These are phyloP conservation scores for Bombus turneri DNA, from an alignment of 1,140 invertebrate species.

Conservation along the genomic window DNA sequence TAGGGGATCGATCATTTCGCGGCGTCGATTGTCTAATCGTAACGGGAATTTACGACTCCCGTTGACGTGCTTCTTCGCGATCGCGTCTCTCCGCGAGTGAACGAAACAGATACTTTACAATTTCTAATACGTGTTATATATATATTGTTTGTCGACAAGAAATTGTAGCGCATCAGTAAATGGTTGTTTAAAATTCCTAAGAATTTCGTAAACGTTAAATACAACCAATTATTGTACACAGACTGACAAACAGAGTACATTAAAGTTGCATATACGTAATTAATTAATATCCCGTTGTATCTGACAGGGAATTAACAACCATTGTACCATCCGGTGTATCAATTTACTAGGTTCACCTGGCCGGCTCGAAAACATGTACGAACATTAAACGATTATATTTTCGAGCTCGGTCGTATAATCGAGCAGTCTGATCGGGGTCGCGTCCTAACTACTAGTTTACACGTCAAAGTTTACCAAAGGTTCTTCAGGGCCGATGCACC, in stretches of 20 bases:
- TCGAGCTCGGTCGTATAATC: constrained; percentile 49
- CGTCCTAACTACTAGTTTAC: constrained; percentile 50
- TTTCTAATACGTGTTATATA: too few relatives aligned
- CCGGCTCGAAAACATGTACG: constrained; percentile 33
- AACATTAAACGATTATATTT: constrained; percentile 66
- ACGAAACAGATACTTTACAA: too few relatives aligned
- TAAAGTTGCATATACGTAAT: constrained; percentile 32
- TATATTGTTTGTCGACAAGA: too few relatives aligned
- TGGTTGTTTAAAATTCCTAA: neutral
- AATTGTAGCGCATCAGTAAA: neutral
- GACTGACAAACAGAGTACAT: constrained; percentile 2
- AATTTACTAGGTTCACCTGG: constrained; percentile 53
- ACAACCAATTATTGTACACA: neutral
- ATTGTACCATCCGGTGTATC: constrained; percentile 40
- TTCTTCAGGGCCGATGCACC: constrained; percentile 52
- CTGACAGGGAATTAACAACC: constrained; percentile 47
- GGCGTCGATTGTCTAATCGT: too few relatives aligned
- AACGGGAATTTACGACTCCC: too few relatives aligned
- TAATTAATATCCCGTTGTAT: constrained; percentile 34
- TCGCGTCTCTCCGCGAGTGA: too few relatives aligned
- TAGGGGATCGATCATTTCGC: too few relatives aligned
- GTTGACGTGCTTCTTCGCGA: too few relatives aligned
- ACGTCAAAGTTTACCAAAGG: constrained; percentile 66
- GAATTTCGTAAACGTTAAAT: neutral
- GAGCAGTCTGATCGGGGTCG: constrained; percentile 37